phyloP scores from a whole-genome alignment of 2,888 invertebrate species.

The Heliconius aoede region DNA sequence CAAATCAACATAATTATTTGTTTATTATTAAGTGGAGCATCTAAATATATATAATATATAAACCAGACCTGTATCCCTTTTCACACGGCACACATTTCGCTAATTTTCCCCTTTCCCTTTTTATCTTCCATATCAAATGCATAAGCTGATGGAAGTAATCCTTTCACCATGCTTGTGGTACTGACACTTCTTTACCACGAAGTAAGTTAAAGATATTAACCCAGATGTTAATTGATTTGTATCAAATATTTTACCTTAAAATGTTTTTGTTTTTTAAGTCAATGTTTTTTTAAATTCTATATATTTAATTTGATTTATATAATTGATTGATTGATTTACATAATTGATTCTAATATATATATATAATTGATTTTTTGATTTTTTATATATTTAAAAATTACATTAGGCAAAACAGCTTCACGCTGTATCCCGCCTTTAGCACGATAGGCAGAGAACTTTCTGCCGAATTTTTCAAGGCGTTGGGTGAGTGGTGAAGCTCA shows the following conservation, averaged over 20 bases:
- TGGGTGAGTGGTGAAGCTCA: too few species aligned
- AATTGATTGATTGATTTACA: too few species aligned
- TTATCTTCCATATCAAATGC: conserved; percentile 48
- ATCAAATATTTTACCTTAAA: background rate
- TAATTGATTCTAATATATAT: too few species aligned
- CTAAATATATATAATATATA: background rate
- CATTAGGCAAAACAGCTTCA: too few species aligned
- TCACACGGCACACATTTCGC: conserved; percentile 46
- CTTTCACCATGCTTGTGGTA: conserved; percentile 48
- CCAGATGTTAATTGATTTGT: conserved; percentile 14
- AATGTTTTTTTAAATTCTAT: too few species aligned
- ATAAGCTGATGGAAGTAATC: conserved; percentile 46
- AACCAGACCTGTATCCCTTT: conserved; percentile 37
- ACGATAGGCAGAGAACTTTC: too few species aligned
- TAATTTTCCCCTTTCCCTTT: conserved; percentile 58
- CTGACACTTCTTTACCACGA: conserved; percentile 22
- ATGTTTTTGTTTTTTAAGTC: too few species aligned
- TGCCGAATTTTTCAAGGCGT: too few species aligned
- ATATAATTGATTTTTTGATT: too few species aligned
- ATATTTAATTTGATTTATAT: too few species aligned
- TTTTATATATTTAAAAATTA: too few species aligned
- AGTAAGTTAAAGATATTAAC: conserved; percentile 14
- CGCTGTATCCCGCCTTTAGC: too few species aligned
- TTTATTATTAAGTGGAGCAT: background rate
- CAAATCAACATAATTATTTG: background rate